Evolutionary conservation across 2,797 vertebrate species (phyloP), one percentile per base, ranked within the genome.

Genomic region (Arctocebus calabarensis): DNA sequence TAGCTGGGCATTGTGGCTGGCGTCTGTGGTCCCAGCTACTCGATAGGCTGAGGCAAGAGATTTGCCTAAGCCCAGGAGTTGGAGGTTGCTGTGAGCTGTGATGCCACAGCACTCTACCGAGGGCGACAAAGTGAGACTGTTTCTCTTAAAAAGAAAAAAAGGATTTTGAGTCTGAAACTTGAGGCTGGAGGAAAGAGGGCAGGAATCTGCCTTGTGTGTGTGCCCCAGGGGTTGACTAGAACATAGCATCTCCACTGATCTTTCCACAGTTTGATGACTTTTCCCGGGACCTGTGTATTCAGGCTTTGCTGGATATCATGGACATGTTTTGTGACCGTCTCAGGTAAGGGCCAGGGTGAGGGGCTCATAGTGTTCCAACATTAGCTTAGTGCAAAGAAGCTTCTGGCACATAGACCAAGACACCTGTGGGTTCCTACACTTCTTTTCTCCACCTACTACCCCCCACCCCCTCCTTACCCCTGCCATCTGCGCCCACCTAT

Each of bases 291-390:
- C 98, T 99, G 86, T 99, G 99, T 79, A 98, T 99, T 74, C 99
- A 99, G 96, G 99, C 99, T 0, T 97, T 99, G 96, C 94, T 99
- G 97, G 99, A 99, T 95, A 99, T 99, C 97, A 99, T 99, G 99
- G 99, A 99, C 98, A 99, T 99, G 99, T 99, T 99, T 97, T 99
- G 99, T 96, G 99, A 99, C 98, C 99, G 98, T 66, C 99, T 99
- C 91, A 99, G 99, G 99, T 99, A 98, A 22, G 14, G 19, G 40
- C 57, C 78, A n/a, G 45, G 34, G 6, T 7, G 43, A 55, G 77
- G 43, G 89, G 52, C 59, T 81, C 19, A 6, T 23, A 45, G 14
- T 6, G 64, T 52, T 43, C 40, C 34, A 57, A 55, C 7, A 2
- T 73, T 61, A 32, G 61, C 48, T 83, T 20, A 59, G 45, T 52